Evolutionary conservation across 1,140 invertebrate species (phyloP), one percentile per base, ranked within the genome.

Genomic region (Scaptomyza hsui): DNA sequence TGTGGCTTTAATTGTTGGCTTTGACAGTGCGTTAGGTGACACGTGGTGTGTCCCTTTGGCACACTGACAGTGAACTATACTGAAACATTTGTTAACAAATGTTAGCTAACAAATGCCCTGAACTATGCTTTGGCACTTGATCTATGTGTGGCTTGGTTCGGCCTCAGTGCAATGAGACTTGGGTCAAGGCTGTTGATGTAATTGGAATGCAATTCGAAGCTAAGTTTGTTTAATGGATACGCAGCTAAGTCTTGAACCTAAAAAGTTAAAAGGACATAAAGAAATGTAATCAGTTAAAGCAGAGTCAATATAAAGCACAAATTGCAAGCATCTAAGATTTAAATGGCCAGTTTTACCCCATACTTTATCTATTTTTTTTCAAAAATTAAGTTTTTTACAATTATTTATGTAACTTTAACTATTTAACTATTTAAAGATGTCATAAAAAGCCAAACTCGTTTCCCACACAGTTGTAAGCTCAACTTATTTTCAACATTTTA

Each of bases 61-160:
- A 68, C 60, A 57, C 24, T 88, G 83, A 72, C 82, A 88, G 72
- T 88, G 82, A 88, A 89, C 82, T 68, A 21, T 53, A 19, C 41
- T 63, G 44, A 42, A 44, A 65, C 42, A 68, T 71, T 86, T 42
- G 69, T 49, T 42, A 45, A 39, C 26, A 78, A 78, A 49, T 63
- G 67, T 82, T 88, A 78, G 82, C 72, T 88, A 82, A 86, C 72
- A 45, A 45, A 59, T 67, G 56, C 72, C 80, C 69, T 71, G 68
- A 68, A 56, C 68, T 29, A 35, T 48, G 42, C 60, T 13, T 44
- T 45, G 4, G 37, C 24, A n/a, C 35, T 32, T n/a, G 29, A 45
- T 49, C 61, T 57, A 47, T 65, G 35, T 69, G 35, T 32, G 47
- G 71, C 19, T 57, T n/a, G 44, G 32, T 32, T 29, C 12, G 49